These are phyloP conservation scores for Aphelinus atriplicis DNA, from an alignment of 1,140 invertebrate species.

Conservation along the genomic window DNA sequence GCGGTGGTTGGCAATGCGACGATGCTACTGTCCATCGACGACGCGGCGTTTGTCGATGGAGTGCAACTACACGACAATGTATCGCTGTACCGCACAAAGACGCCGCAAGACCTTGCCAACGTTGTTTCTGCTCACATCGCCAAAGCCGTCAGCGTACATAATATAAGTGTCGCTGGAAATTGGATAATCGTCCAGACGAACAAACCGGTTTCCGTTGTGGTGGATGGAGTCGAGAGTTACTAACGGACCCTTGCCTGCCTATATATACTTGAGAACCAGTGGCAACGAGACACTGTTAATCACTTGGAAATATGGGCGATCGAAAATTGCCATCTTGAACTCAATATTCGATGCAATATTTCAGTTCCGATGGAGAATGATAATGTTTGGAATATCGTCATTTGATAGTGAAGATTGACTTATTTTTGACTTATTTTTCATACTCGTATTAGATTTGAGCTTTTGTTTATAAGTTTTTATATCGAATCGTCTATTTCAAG, in stretches of 20 bases:
- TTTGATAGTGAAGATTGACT: too few relatives aligned
- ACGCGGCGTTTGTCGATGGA: conserved; percentile 54
- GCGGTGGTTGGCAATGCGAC: conserved; percentile 56
- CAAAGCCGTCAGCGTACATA: conserved; percentile 48
- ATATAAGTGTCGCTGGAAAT: conserved; percentile 49
- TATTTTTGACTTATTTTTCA: too few relatives aligned
- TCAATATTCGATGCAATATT: too few relatives aligned
- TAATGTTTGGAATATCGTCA: too few relatives aligned
- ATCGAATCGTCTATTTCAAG: too few relatives aligned
- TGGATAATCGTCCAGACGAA: conserved; percentile 58
- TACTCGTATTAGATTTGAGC: too few relatives aligned
- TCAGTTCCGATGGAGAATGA: too few relatives aligned
- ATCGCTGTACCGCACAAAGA: conserved; percentile 53
- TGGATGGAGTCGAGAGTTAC: conserved; percentile 52
- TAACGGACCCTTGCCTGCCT: conserved; percentile 32
- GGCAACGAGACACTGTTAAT: too few relatives aligned
- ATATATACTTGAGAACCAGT: too few relatives aligned
- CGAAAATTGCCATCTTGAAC: too few relatives aligned
- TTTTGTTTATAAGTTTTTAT: too few relatives aligned
- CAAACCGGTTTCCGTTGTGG: conserved; percentile 43
- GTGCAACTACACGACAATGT: conserved; percentile 54
- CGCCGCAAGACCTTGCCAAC: conserved; percentile 49
- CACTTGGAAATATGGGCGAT: too few relatives aligned
- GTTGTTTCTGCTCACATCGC: conserved; percentile 50
- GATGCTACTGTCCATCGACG: conserved; percentile 59